Evolutionary conservation across 2,797 vertebrate species (phyloP), one percentile per base, ranked within the genome.

Genomic region (Jordanella pulchra): DNA sequence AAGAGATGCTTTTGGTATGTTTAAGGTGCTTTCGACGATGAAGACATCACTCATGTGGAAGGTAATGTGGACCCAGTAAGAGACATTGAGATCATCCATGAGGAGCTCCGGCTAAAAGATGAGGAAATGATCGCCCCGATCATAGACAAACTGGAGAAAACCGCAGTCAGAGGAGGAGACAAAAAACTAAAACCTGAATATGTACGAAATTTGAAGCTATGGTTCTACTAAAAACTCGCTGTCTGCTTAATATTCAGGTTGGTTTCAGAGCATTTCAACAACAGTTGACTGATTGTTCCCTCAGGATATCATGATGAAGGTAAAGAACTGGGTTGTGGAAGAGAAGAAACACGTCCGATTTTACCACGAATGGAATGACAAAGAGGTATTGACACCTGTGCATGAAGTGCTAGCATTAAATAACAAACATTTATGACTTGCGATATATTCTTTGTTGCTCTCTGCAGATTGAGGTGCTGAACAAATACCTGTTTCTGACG

Each of bases 141-240:
- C 87, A 89, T 99, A 68, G 98, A 99, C 91, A 99, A 97, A 81
- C 94, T 99, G 89, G 98, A 99, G 94, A 99, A 99, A 93, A 96
- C 96, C 7, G 96, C 97, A 4, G 94, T 99, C 72, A 96, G 97
- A 93, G 98, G 97, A 83, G 88, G 95, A 30, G 98, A 99, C 94
- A 99, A 99, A 89, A 99, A 99, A 87, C 95, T 99, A 83, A 99
- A 99, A 89, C 98, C 98, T 70, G 98, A 99, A 95, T 99, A 97
- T 88, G 98, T 99, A 89, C 95, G 97, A 95, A 1, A 56, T 45
- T 23, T 13, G 2, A 51, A 14, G 54, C 61, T 39, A 23, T n/a
- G 10, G 13, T 48, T 30, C 2, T 4, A 0, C 21, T 48, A 47
- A 7, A 28, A 39, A 2, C 28, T 45, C 11, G 7, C 27, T 42